phyloP scores from a whole-genome alignment of 1,140 invertebrate species.

The Drosophila equinoxialis region DNA sequence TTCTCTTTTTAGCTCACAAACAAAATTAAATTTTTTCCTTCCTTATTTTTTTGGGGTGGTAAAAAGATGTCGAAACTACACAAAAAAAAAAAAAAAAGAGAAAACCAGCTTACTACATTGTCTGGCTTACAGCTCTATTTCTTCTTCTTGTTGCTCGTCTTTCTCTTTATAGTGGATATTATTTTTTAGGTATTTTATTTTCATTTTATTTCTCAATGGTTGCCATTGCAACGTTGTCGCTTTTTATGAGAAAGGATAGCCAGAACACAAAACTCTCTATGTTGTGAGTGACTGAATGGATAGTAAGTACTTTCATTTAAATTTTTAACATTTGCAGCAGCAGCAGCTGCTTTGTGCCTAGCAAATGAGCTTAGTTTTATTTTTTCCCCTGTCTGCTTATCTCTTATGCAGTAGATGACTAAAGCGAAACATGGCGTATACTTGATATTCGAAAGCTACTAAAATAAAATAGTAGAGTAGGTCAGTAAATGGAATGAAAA shows the following conservation, averaged over 20 bases:
- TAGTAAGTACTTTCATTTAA: constrained; percentile 42
- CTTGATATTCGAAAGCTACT: constrained; percentile 42
- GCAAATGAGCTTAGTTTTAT: constrained; percentile 70
- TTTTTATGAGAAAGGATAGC: constrained; percentile 31
- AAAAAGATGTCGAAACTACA: neutral
- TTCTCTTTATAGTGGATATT: constrained; percentile 24
- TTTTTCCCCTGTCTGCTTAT: constrained; percentile 1
- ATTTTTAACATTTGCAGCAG: constrained; percentile 58
- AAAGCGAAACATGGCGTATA: constrained; percentile 51
- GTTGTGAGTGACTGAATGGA: neutral
- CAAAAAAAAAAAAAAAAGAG: too few relatives aligned
- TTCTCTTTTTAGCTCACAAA: constrained; percentile 7
- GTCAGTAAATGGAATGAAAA: neutral
- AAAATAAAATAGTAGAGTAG: constrained; percentile 8
- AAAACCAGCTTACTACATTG: constrained; percentile 11
- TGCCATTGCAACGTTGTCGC: constrained; percentile 55
- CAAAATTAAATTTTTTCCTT: constrained; percentile 18
- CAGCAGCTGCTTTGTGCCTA: constrained; percentile 38
- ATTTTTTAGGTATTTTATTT: constrained; percentile 27
- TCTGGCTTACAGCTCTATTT: constrained; percentile 16
- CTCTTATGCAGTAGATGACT: constrained; percentile 9
- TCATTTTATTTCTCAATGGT: constrained; percentile 38
- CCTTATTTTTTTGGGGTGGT: constrained; percentile 1
- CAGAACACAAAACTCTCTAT: neutral
- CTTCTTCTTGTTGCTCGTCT: neutral